These are phyloP conservation scores for Mesoligia furuncula DNA, from an alignment of 2,888 invertebrate species.

Conservation along the genomic window DNA sequence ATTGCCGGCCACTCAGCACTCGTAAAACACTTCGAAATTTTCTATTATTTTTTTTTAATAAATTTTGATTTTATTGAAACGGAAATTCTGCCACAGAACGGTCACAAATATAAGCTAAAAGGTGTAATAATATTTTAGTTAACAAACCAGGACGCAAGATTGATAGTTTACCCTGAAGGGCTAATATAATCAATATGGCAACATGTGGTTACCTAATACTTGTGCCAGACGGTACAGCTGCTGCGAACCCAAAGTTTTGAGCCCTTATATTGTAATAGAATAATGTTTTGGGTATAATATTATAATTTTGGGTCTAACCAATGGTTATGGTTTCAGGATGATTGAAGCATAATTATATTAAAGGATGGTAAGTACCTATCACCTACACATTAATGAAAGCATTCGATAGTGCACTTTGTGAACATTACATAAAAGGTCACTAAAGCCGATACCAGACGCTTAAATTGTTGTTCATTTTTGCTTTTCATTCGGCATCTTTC, in stretches of 20 bases:
- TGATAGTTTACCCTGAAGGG: conserved; percentile 33
- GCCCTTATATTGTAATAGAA: conserved; percentile 33
- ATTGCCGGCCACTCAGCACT: neutral
- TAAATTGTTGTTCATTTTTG: neutral
- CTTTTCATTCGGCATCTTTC: neutral
- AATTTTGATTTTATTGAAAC: neutral
- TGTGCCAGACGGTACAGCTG: conserved; percentile 43
- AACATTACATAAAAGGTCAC: neutral
- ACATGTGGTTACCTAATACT: conserved; percentile 34
- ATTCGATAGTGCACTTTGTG: neutral
- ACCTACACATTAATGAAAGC: neutral
- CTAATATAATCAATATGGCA: conserved; percentile 52
- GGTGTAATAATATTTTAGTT: neutral
- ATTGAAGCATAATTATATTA: conserved; percentile 20
- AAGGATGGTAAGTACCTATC: neutral
- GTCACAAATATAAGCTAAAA: neutral
- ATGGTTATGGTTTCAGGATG: conserved; percentile 19
- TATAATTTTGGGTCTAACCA: conserved; percentile 33
- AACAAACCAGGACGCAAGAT: conserved; percentile 18
- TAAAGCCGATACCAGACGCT: too few species aligned
- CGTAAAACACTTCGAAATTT: neutral
- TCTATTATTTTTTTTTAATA: neutral
- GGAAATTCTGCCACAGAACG: neutral
- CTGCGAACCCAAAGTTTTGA: conserved; percentile 41
- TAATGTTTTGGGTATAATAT: conserved; percentile 21